These are phyloP conservation scores for Nephotettix cincticeps DNA, from an alignment of 1,140 invertebrate species.

Conservation along the genomic window DNA sequence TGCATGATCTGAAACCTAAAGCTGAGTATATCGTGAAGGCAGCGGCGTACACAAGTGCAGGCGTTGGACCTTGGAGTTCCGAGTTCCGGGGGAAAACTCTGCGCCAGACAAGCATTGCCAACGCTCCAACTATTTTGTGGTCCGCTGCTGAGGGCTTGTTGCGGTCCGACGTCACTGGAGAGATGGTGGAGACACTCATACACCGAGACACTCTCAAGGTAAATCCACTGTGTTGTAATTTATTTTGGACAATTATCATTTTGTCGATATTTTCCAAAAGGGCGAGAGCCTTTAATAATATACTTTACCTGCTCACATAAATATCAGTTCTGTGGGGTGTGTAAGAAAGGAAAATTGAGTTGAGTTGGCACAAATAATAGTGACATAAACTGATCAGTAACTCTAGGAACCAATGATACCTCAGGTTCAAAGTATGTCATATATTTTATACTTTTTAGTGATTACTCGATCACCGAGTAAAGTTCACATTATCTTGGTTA, in stretches of 20 bases:
- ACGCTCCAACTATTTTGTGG: conserved; percentile 60
- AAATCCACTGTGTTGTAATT: too few relatives aligned
- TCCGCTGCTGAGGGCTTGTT: conserved; percentile 66
- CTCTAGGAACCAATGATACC: too few relatives aligned
- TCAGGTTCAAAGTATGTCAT: too few relatives aligned
- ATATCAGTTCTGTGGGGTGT: too few relatives aligned
- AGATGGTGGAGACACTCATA: conserved; percentile 63
- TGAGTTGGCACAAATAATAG: too few relatives aligned
- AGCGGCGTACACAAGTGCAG: conserved; percentile 71
- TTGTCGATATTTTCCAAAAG: background rate
- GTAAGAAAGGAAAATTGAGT: too few relatives aligned
- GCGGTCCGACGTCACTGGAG: conserved; percentile 71
- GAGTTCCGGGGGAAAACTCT: conserved; percentile 70
- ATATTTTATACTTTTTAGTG: too few relatives aligned
- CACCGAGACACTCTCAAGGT: conserved; percentile 56
- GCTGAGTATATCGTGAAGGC: conserved; percentile 76
- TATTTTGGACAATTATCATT: background rate
- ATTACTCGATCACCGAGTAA: too few relatives aligned
- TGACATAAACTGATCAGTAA: too few relatives aligned
- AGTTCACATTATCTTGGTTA: too few relatives aligned
- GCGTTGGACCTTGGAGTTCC: conserved; percentile 79
- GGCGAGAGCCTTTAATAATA: too few relatives aligned
- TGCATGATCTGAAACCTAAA: conserved; percentile 67
- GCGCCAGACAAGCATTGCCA: conserved; percentile 34
- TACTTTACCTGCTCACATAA: too few relatives aligned